Evolutionary conservation across 2,888 invertebrate species (phyloP).

Genomic region (Pimpla rufipes): DNA sequence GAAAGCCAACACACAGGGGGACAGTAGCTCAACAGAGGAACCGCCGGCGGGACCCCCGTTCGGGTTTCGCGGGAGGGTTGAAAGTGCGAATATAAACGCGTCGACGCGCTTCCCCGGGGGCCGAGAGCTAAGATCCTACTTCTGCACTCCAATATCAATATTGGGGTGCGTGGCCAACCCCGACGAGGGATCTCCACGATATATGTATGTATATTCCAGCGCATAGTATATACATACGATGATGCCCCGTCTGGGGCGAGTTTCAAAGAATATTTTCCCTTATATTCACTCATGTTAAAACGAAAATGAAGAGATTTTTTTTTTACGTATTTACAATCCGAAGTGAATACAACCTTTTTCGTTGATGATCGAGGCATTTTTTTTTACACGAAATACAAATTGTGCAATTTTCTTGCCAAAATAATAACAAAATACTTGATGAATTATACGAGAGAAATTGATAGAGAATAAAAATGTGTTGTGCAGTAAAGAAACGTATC

Average conservation of each 20-base stretch:
- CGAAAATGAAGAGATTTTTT: conserved; percentile 50
- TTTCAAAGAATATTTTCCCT: conserved; percentile 66
- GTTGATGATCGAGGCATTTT: too few relatives aligned
- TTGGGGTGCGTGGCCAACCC: conserved; percentile 72
- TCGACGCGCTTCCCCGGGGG: conserved; percentile 77
- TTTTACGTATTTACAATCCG: conserved; percentile 62
- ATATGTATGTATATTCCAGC: conserved; percentile 60
- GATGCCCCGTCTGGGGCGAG: conserved; percentile 53
- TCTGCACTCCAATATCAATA: conserved; percentile 82
- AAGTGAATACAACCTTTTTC: conserved; percentile 21
- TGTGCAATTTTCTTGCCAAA: too few relatives aligned
- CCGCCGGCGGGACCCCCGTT: conserved; percentile 67
- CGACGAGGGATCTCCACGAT: conserved; percentile 51
- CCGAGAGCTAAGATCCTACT: conserved; percentile 78
- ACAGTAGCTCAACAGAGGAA: conserved; percentile 21
- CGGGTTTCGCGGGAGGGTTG: conserved; percentile 67
- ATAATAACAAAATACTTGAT: too few relatives aligned
- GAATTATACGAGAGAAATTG: too few relatives aligned
- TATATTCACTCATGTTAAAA: conserved; percentile 48
- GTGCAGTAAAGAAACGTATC: too few relatives aligned
- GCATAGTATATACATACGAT: conserved; percentile 44
- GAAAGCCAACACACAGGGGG: conserved; percentile 37
- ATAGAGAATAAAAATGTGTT: too few relatives aligned
- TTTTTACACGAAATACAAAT: too few relatives aligned
- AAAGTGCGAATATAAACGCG: conserved; percentile 85